Evolutionary conservation across 35 echinoderm and acorn worm species (phyloP).

Genomic region (Amphiura filiformis): DNA sequence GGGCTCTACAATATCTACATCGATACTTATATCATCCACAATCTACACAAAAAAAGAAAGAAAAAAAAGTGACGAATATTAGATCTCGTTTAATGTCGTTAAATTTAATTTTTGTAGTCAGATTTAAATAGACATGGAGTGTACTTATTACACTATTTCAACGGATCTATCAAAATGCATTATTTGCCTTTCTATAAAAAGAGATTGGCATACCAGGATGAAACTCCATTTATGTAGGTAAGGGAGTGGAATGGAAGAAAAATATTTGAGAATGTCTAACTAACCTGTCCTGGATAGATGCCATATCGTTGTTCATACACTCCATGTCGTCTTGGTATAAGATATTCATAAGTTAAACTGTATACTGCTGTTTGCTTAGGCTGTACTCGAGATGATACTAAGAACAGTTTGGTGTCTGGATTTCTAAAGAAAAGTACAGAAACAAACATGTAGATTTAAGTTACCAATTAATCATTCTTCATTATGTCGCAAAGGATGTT

Average conservation of each 20-base stretch:
- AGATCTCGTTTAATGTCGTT: too few species aligned
- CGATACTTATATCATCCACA: conserved; percentile 63
- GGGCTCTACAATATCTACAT: conserved; percentile 72
- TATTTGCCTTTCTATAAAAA: too few species aligned
- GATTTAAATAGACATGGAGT: too few species aligned
- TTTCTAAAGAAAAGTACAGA: conserved; percentile 39
- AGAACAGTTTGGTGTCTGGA: conserved; percentile 65
- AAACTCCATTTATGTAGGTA: too few species aligned
- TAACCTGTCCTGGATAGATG: conserved; percentile 82
- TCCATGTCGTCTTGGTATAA: conserved; percentile 65
- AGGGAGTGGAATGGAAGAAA: too few species aligned
- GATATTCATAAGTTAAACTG: conserved; percentile 64
- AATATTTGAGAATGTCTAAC: neutral
- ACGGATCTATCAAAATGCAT: too few species aligned
- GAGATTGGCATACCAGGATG: too few species aligned
- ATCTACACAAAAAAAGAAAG: conserved; percentile 40
- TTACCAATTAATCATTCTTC: neutral
- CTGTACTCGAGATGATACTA: conserved; percentile 52
- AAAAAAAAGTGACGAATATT: too few species aligned
- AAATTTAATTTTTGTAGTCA: too few species aligned
- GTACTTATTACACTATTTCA: too few species aligned
- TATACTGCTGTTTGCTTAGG: conserved; percentile 54
- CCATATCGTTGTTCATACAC: conserved; percentile 64
- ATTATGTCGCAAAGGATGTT: neutral
- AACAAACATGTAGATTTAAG: neutral